Conservation (phyloP, 2,888 invertebrate species). For the Ethmia dodecea region DNA sequence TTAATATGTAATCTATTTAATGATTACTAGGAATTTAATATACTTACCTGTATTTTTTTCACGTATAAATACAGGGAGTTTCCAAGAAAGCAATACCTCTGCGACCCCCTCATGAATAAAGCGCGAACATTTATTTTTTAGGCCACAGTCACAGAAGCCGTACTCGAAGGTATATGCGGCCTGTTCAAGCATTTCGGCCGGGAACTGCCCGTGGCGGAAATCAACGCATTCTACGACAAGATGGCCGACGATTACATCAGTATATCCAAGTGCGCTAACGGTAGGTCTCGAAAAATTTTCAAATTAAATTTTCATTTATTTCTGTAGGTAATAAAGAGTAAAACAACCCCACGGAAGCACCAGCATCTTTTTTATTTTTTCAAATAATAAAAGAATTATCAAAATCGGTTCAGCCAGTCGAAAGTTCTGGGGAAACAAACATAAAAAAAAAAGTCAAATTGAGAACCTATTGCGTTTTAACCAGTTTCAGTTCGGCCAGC, state of each 20-base stretch:
- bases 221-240: conserved; percentile 27
- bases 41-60: not conserved
- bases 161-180: conserved; percentile 33
- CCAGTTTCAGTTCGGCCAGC: no score
- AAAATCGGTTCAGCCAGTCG: no score
- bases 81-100: not conserved
- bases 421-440: no score
- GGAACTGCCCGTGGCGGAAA: conserved; percentile 27
- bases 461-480: no score
- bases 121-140: conserved; percentile 13
- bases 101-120: not conserved
- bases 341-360: not conserved
- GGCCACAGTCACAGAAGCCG: conserved; percentile 28
- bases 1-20: not conserved
- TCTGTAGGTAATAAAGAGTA: not conserved
- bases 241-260: conserved; percentile 16
- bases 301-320: not conserved
- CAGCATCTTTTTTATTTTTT: not conserved
- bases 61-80: no score
- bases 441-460: no score
- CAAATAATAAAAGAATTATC: no score
- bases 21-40: not conserved
- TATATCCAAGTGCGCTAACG: conserved; percentile 21
- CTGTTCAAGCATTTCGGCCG: conserved; percentile 32
- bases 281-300: conserved; percentile 13